A percentile compares a stretch with the other conserved stretches of the same genome.
These are phyloP conservation scores for Rhodeus uyekii DNA, from an alignment of 2,797 vertebrate genomes.

Conservation along the genomic window DNA sequence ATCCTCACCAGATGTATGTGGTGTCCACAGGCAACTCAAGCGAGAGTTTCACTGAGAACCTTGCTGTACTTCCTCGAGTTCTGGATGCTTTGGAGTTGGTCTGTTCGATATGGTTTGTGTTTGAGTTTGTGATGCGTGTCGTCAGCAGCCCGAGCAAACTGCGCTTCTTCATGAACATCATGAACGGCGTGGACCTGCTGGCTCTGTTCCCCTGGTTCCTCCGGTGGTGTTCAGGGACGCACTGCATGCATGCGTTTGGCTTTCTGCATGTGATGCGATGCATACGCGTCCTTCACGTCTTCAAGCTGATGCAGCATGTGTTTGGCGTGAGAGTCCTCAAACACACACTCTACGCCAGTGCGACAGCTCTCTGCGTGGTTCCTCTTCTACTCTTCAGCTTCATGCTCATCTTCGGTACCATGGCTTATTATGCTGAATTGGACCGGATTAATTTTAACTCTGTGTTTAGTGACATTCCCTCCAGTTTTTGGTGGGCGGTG, in stretches of 20 bases:
- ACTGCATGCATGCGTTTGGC: slow-evolving; percentile 64
- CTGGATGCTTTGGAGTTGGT: background rate
- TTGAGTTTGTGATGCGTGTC: slow-evolving; percentile 9
- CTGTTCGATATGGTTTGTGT: slow-evolving; percentile 22
- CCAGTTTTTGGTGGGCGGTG: slow-evolving; percentile 85
- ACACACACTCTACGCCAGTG: slow-evolving; percentile 82
- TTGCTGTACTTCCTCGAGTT: background rate
- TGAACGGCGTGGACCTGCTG: slow-evolving; percentile 26
- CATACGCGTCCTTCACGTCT: slow-evolving; percentile 83
- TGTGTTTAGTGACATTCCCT: slow-evolving; percentile 79
- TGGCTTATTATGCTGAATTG: slow-evolving; percentile 82
- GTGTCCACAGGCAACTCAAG: background rate
- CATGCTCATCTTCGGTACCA: slow-evolving; percentile 84
- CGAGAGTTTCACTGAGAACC: fast-evolving
- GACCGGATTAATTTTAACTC: slow-evolving; percentile 69
- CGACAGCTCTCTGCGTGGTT: slow-evolving; percentile 81
- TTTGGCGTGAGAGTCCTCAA: slow-evolving; percentile 82
- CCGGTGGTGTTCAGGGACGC: background rate
- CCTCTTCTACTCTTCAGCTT: slow-evolving; percentile 82
- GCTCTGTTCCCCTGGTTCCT: background rate
- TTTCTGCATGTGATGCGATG: slow-evolving; percentile 84
- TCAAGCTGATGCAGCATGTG: slow-evolving; percentile 83
- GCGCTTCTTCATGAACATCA: background rate
- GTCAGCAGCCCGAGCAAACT: slow-evolving; percentile 3
- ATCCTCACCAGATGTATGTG: background rate